Conservation (phyloP, 2,888 invertebrate genomes). For the Protophormia terraenovae region DNA sequence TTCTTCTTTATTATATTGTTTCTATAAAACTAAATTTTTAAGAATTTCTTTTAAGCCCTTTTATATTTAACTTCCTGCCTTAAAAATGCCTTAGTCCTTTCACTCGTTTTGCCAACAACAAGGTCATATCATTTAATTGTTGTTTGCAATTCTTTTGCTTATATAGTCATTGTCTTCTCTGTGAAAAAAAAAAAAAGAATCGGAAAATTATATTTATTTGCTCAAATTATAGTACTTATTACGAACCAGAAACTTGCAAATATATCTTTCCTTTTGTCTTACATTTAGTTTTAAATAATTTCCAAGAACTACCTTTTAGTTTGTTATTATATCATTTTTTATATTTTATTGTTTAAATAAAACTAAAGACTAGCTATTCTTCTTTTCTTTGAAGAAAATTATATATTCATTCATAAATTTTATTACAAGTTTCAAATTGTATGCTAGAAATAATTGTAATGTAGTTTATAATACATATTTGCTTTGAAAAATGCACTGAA, state of each 20-base stretch:
- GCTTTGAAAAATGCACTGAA: no score
- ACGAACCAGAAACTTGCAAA: not conserved
- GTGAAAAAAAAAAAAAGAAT: no score
- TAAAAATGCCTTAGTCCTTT: no score
- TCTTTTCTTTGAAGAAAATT: not conserved
- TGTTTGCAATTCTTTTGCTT: not conserved
- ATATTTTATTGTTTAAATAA: not conserved
- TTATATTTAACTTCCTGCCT: no score
- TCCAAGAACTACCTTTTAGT: not conserved
- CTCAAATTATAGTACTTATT: not conserved
- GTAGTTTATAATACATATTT: not conserved
- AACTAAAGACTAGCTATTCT: not conserved
- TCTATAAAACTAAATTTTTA: no score
- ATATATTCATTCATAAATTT: not conserved
- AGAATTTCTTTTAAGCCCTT: no score
- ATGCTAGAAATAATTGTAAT: not conserved
- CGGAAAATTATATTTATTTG: not conserved
- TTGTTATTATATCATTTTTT: not conserved
- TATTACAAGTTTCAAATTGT: not conserved
- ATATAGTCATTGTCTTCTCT: no score
- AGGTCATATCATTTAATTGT: not conserved
- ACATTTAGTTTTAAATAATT: not conserved
- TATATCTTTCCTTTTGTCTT: not conserved
- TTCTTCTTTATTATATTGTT: no score
- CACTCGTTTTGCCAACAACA: not conserved